phyloP scores from a whole-genome alignment of 92 coral and sea anemone genomes.

The Parazoanthus swiftii region DNA sequence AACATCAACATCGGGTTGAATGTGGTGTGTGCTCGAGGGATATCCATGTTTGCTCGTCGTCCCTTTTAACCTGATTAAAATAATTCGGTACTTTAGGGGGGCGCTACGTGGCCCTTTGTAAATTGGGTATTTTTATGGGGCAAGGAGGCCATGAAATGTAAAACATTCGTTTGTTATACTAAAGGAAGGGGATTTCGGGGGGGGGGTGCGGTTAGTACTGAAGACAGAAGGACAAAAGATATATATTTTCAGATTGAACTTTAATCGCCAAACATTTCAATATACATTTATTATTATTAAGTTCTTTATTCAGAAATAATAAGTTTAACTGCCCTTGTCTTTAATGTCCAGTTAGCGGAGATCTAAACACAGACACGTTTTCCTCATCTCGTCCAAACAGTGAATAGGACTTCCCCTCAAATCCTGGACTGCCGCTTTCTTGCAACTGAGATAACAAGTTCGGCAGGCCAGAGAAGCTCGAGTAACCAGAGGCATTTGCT shows the following conservation, averaged over 20 bases:
- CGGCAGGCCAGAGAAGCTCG: conserved; percentile 94
- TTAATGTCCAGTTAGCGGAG: conserved; percentile 81
- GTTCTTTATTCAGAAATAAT: conserved; percentile 42
- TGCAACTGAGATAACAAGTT: conserved; percentile 75
- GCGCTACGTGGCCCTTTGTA: too few species aligned
- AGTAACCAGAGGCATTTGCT: conserved; percentile 62
- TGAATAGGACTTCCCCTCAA: conserved; percentile 80
- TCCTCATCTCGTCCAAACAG: conserved; percentile 95
- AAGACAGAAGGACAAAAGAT: background rate
- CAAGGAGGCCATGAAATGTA: too few species aligned
- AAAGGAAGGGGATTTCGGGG: background rate
- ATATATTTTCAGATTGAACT: background rate
- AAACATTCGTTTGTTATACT: too few species aligned
- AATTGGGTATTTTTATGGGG: too few species aligned
- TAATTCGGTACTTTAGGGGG: too few species aligned
- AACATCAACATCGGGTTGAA: too few species aligned
- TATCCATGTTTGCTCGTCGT: too few species aligned
- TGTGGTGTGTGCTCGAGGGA: too few species aligned
- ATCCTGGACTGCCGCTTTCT: conserved; percentile 60
- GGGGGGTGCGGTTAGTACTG: background rate
- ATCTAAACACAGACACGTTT: conserved; percentile 85
- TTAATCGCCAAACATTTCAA: conserved; percentile 40
- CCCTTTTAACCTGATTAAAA: too few species aligned
- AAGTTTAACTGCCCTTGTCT: conserved; percentile 16
- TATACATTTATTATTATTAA: conserved; percentile 41